A percentile compares a stretch with the other conserved stretches of the same genome.
Conservation (phyloP, 2,888 invertebrate genomes). For the Cryptocephalus moraei region DNA sequence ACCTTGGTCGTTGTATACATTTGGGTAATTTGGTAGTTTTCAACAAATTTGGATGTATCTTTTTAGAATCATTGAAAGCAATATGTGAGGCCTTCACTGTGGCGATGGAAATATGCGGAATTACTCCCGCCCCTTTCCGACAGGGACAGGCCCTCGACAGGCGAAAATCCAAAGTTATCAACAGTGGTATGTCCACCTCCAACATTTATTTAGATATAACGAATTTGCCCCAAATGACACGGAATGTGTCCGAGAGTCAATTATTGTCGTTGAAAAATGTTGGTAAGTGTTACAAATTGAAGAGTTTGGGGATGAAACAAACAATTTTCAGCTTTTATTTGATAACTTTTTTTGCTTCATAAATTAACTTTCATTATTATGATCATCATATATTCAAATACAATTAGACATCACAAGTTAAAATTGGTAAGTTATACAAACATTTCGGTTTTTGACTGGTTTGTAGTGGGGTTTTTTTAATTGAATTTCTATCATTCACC, state of each 20-base stretch:
- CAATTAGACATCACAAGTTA: no score
- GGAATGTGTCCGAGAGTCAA: conserved; percentile 86
- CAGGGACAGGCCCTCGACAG: conserved; percentile 62
- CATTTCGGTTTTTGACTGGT: no score
- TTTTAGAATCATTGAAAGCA: conserved; percentile 76
- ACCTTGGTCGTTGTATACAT: background rate
- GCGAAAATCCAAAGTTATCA: conserved; percentile 50
- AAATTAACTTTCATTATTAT: no score
- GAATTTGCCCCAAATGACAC: conserved; percentile 54
- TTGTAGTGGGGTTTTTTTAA: no score
- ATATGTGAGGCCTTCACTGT: conserved; percentile 81
- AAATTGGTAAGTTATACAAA: no score
- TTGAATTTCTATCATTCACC: no score
- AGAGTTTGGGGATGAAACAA: no score
- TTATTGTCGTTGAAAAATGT: conserved; percentile 65
- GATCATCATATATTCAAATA: no score
- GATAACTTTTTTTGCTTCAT: no score
- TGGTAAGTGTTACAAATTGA: conserved; percentile 41
- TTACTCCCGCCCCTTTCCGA: conserved; percentile 54
- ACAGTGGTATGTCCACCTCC: conserved; percentile 33
- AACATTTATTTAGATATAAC: conserved; percentile 54
- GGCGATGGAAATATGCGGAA: conserved; percentile 62
- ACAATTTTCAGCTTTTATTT: no score
- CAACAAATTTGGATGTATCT: conserved; percentile 2
- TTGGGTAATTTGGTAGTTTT: background rate